A percentile compares a stretch with the other conserved stretches of the same genome.
These are phyloP conservation scores for Cantharis lateralis DNA, from an alignment of 2,888 invertebrate genomes.

Conservation along the genomic window DNA sequence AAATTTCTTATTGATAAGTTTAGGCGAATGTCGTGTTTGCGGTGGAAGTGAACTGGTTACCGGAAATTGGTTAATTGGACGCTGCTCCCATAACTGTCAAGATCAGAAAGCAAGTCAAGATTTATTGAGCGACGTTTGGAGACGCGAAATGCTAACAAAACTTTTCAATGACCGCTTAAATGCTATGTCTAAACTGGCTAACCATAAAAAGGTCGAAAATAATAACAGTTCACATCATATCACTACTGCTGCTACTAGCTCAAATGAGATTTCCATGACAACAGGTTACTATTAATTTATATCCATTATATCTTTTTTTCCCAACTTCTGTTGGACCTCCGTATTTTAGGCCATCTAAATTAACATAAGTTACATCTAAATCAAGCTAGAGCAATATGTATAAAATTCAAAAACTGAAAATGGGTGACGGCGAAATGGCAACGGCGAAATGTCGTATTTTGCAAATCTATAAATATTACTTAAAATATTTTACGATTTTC, in stretches of 20 bases:
- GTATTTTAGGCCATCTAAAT: too few relatives aligned
- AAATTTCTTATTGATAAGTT: not conserved
- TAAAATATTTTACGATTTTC: too few relatives aligned
- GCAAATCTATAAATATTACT: too few relatives aligned
- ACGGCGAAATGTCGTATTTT: too few relatives aligned
- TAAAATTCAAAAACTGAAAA: too few relatives aligned
- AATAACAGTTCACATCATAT: not conserved
- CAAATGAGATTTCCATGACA: not conserved
- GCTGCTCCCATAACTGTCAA: conserved; percentile 47
- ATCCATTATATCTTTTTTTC: too few relatives aligned
- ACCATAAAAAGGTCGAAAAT: not conserved
- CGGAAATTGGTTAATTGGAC: conserved; percentile 49
- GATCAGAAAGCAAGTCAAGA: conserved; percentile 44
- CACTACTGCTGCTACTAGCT: not conserved
- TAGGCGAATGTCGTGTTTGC: conserved; percentile 52
- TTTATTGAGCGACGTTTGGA: conserved; percentile 44
- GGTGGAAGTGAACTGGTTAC: conserved; percentile 45
- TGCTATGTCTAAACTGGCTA: not conserved
- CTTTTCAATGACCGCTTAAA: conserved; percentile 36
- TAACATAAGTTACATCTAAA: too few relatives aligned
- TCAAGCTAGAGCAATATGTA: too few relatives aligned
- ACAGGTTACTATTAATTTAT: not conserved
- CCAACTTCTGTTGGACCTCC: too few relatives aligned
- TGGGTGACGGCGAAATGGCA: too few relatives aligned
- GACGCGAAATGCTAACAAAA: conserved; percentile 29